These are phyloP conservation scores for Oreochromis niloticus DNA, from an alignment of 2,113 vertebrate genomes.

Conservation along the genomic window DNA sequence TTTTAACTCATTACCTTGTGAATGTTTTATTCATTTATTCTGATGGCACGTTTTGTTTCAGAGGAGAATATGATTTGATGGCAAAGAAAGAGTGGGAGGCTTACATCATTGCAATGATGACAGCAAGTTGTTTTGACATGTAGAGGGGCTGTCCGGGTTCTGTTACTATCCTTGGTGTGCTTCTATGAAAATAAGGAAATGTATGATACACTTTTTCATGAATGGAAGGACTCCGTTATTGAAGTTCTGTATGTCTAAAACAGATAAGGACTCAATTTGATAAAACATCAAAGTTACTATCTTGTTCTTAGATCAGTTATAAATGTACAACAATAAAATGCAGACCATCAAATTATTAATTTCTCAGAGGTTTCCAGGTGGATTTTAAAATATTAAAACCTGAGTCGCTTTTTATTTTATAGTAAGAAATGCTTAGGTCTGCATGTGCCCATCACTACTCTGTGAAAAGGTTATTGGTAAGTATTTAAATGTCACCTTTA, in stretches of 20 bases:
- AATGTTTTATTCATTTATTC: constrained; percentile 1
- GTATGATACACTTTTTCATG: background rate
- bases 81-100: background rate
- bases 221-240: background rate
- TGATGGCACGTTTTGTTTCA: background rate
- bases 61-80: background rate
- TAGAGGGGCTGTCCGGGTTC: background rate
- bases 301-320: background rate
- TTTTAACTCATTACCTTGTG: background rate
- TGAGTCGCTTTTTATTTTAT: background rate
- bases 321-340: background rate
- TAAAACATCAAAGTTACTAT: background rate
- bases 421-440: background rate
- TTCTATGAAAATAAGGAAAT: background rate
- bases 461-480: background rate
- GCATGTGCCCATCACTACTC: background rate
- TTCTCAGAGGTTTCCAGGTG: background rate
- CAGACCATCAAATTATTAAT: background rate
- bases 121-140: background rate
- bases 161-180: background rate
- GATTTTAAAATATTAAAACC: background rate
- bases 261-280: background rate
- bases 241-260: background rate
- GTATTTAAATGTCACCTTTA: background rate
- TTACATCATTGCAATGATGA: background rate